Evolutionary conservation across 1,140 invertebrate genomes (phyloP).

Genomic region (Leptinotarsa undecemlineata): DNA sequence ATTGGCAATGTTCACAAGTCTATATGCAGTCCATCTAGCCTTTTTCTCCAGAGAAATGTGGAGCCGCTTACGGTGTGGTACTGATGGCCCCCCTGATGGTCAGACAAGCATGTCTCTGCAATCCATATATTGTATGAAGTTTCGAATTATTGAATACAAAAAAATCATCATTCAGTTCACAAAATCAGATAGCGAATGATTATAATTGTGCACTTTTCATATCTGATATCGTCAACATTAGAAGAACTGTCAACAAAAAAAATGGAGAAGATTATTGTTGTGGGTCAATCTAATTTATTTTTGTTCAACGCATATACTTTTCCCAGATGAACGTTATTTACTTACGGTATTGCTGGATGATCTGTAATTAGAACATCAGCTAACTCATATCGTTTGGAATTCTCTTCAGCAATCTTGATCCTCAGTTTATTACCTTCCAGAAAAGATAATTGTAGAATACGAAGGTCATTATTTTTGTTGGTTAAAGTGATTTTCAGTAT

Average conservation of each 20-base stretch:
- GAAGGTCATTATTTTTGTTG: conserved; percentile 25
- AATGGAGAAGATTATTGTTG: not conserved
- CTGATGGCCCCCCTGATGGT: too few species aligned
- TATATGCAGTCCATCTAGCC: too few species aligned
- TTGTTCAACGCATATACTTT: too few species aligned
- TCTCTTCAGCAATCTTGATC: conserved; percentile 33
- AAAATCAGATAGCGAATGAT: not conserved
- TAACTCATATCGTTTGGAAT: conserved; percentile 36
- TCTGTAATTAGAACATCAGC: conserved; percentile 33
- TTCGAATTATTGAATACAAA: too few species aligned
- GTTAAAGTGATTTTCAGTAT: not conserved
- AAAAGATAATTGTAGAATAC: conserved; percentile 17
- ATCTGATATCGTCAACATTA: too few species aligned
- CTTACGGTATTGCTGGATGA: conserved; percentile 25
- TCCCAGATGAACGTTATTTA: not conserved
- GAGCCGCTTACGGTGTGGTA: too few species aligned
- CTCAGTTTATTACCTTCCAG: conserved; percentile 28
- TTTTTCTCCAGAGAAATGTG: too few species aligned
- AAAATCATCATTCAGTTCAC: too few species aligned
- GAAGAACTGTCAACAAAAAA: not conserved
- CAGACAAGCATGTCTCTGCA: too few species aligned
- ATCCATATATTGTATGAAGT: too few species aligned
- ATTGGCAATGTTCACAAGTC: too few species aligned
- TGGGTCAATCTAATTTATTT: not conserved
- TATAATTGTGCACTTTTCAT: not conserved